A percentile compares a stretch with the other conserved stretches of the same genome.
phyloP scores from a whole-genome alignment of 2,888 invertebrate genomes.

The Xestia xanthographa region DNA sequence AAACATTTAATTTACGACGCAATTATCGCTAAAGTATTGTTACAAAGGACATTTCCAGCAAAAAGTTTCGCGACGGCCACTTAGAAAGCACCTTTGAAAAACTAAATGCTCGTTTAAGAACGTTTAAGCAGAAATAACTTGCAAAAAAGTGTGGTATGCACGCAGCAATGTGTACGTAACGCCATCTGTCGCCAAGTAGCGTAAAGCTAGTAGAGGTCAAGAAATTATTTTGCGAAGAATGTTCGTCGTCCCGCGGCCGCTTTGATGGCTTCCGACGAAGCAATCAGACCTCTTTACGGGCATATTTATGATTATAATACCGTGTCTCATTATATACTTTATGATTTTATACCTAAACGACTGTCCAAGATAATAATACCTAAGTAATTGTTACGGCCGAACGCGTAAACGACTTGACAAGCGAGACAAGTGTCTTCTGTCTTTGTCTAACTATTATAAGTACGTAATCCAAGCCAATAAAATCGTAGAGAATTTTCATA shows the following conservation, averaged over 20 bases:
- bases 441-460: slow-evolving; percentile 41
- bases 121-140: slow-evolving; percentile 87
- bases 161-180: slow-evolving; percentile 85
- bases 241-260: slow-evolving; percentile 84
- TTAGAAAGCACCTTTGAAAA: slow-evolving; percentile 89
- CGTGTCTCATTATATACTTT: slow-evolving; percentile 89
- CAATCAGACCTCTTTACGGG: slow-evolving; percentile 89
- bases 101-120: slow-evolving; percentile 88
- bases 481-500: slow-evolving; percentile 47
- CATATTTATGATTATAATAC: slow-evolving; percentile 91
- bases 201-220: slow-evolving; percentile 84
- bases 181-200: slow-evolving; percentile 89
- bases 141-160: slow-evolving; percentile 83
- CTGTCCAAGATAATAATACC: slow-evolving; percentile 82
- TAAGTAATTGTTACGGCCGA: slow-evolving; percentile 83
- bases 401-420: slow-evolving; percentile 78
- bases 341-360: slow-evolving; percentile 88
- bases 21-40: slow-evolving; percentile 87
- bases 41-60: slow-evolving; percentile 84
- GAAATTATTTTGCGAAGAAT: slow-evolving; percentile 85
- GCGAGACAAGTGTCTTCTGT: slow-evolving; percentile 64
- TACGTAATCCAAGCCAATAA: slow-evolving; percentile 34
- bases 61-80: slow-evolving; percentile 82
- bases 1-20: slow-evolving; percentile 83
- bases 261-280: slow-evolving; percentile 90